Base-by-base conservation (phyloP, 2,113 vertebrate species). In the Otus sunia region DNA sequence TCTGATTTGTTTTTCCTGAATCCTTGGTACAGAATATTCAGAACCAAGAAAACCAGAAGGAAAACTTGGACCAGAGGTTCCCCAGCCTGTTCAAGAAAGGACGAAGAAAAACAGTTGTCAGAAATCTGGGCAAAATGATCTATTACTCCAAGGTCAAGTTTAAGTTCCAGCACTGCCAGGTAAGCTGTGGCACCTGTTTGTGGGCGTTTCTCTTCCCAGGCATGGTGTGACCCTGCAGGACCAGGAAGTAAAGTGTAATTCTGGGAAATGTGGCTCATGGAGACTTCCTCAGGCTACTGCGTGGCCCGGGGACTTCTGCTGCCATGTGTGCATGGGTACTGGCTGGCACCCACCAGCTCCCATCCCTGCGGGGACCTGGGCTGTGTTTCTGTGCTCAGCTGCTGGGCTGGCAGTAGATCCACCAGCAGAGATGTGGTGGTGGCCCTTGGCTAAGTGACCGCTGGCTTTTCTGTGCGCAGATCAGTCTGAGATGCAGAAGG, bases 81-180 rank as follows among this genome's bases (percentile, higher is more conserved):
- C 96, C 98, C 86, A 98, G 96, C 78, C 92, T 98, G 23, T 98
- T 98, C 97, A 98, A 95, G 84, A 98, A 97, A 47, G 98, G 98
- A 8, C 94, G 94, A 39, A 97, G 96, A 84, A 97, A 94, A 88
- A 98, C 75, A 0, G 77, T 97, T 0, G 99, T 99, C 83, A 98
- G 99, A 96, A 99, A 99, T 60, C 98, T 99, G 36, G 99, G 99
- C 49, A 98, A 99, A 49, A 98, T 99, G 45, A 98, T 99, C 94
- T 98, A 99, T 97, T 99, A 99, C 88, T 99, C 99, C 98, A 99
- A 99, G 97, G 99, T 99, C 66, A 99, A 99, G 90, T 99, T 99
- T 37, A 98, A 98, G 17, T 99, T 99, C 96, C 97, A 99, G 81
- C 98, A 99, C 96, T 99, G 98, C 98, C 98, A 99, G 99, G 99